Evolutionary conservation across 2,888 invertebrate species (phyloP).

Genomic region (Amiota mariae): DNA sequence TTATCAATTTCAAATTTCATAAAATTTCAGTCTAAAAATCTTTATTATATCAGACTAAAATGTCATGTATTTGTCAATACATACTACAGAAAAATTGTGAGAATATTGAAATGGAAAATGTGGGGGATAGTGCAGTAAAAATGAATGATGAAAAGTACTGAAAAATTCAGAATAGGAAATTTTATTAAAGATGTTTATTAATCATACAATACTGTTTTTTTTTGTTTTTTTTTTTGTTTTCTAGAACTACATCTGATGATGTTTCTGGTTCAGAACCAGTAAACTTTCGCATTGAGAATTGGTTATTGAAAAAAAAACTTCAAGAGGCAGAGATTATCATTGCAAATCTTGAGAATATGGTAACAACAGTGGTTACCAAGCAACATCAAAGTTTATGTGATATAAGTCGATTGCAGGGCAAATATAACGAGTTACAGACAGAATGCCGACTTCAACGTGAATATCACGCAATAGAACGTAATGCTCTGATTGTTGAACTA

Average conservation of each 20-base stretch:
- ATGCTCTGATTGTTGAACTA: constrained; percentile 60
- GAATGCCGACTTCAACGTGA: constrained; percentile 66
- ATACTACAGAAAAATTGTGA: constrained; percentile 44
- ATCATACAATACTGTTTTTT: no score
- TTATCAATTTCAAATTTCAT: no score
- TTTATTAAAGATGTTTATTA: constrained; percentile 37
- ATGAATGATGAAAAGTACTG: neutral
- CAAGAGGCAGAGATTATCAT: constrained; percentile 56
- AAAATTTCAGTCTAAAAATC: no score
- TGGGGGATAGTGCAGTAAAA: constrained; percentile 8
- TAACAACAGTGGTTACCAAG: constrained; percentile 64
- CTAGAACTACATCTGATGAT: constrained; percentile 15
- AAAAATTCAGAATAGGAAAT: constrained; percentile 32
- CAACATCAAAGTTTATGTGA: constrained; percentile 60
- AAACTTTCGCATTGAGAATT: constrained; percentile 62
- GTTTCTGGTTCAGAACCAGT: constrained; percentile 62
- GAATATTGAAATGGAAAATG: neutral
- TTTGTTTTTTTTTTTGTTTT: no score
- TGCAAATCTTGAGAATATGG: constrained; percentile 64
- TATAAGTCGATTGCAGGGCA: no score
- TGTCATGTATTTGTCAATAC: constrained; percentile 64
- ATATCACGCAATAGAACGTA: constrained; percentile 64
- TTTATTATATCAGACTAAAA: constrained; percentile 30
- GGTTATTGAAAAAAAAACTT: constrained; percentile 63
- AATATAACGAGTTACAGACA: constrained; percentile 57